A percentile compares a stretch with the other conserved stretches of the same genome.
Conservation (phyloP, 2,888 invertebrate genomes). For the Zhuqinia jingwanae region DNA sequence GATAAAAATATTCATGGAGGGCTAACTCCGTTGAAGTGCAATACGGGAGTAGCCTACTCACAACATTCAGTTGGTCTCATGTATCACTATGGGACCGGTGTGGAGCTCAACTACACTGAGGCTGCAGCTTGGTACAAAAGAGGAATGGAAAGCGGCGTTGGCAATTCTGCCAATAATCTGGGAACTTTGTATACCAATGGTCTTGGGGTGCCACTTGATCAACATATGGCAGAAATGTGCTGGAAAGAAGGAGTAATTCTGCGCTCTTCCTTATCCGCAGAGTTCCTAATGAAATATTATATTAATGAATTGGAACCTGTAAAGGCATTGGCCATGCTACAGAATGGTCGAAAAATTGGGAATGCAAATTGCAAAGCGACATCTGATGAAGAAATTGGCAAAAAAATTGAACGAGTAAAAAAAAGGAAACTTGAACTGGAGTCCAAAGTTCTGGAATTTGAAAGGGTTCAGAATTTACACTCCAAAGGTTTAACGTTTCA, state of each 20-base stretch:
- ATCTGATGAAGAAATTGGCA: not conserved
- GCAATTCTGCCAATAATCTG: constrained; percentile 8
- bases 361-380: no score
- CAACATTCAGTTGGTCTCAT: constrained; percentile 42
- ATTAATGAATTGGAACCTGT: constrained; percentile 4
- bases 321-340: not conserved
- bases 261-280: not conserved
- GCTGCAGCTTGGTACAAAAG: constrained; percentile 56
- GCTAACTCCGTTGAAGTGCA: not conserved
- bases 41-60: constrained; percentile 31
- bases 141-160: constrained; percentile 37
- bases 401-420: not conserved
- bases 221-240: constrained; percentile 4
- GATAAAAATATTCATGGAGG: not conserved
- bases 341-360: not conserved
- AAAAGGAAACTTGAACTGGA: not conserved
- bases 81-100: constrained; percentile 17
- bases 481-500: not conserved
- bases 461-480: not conserved
- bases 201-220: not conserved
- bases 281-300: not conserved
- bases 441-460: not conserved
- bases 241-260: constrained; percentile 28
- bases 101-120: not conserved
- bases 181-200: constrained; percentile 42